phyloP scores from a whole-genome alignment of 2,888 invertebrate species.

The Candidula unifasciata region DNA sequence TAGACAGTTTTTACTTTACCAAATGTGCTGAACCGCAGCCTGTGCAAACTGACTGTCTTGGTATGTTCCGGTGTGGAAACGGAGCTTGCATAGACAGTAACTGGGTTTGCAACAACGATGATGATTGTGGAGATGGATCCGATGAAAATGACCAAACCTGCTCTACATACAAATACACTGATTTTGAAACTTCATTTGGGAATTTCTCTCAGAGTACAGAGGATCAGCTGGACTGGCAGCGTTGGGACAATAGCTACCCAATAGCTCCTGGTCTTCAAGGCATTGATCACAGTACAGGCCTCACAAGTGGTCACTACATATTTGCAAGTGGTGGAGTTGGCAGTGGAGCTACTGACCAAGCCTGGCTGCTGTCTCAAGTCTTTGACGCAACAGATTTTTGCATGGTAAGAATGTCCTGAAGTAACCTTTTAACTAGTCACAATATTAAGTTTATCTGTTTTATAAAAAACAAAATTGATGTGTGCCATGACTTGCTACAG shows the following conservation, averaged over 20 bases:
- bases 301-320: constrained; percentile 67
- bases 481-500: too few relatives aligned
- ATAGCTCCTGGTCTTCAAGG: constrained; percentile 32
- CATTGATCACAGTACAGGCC: constrained; percentile 72
- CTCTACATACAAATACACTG: constrained; percentile 63
- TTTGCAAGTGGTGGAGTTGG: constrained; percentile 46
- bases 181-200: constrained; percentile 55
- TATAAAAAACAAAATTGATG: too few relatives aligned
- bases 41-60: neutral
- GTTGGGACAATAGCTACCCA: constrained; percentile 27
- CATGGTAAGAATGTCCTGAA: neutral
- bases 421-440: too few relatives aligned
- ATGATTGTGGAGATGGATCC: constrained; percentile 73
- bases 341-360: constrained; percentile 26
- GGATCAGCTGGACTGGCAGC: constrained; percentile 38
- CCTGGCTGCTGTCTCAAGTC: constrained; percentile 33
- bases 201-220: constrained; percentile 31
- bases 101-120: constrained; percentile 67
- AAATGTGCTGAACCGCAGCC: constrained; percentile 60
- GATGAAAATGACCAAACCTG: constrained; percentile 65
- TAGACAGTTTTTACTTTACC: constrained; percentile 71
- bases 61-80: constrained; percentile 60
- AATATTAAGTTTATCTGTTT: too few relatives aligned
- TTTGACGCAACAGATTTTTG: constrained; percentile 14
- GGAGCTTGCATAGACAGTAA: constrained; percentile 66